Base-by-base conservation (phyloP, 2,113 vertebrate genomes). In the Pterophyllum scalare region DNA sequence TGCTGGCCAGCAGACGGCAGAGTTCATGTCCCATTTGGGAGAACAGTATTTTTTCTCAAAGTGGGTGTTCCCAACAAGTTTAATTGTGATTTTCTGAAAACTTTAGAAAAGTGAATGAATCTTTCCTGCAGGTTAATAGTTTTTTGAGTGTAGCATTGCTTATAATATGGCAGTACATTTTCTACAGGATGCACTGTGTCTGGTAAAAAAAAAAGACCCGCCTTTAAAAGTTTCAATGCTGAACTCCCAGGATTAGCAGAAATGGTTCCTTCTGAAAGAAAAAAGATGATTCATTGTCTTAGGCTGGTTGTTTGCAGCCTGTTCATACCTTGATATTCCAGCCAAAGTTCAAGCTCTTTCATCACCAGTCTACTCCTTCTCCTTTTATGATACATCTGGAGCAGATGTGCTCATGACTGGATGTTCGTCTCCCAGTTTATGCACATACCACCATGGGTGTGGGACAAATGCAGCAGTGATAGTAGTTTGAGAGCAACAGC, bases 391-490 rank as follows among this genome's bases (percentile, higher is more conserved):
- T 54, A 31, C 14, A 22, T 10, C 9, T n/a, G n/a, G 56, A 72
- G 43, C 43, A 72, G 43, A 19, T 72, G 54, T 22, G 77, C 4
- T 17, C 8, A 46, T 22, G 17, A 22, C 12, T 24, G 20, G 7
- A 19, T 72, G 43, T 22, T 26, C 20, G 7, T 84, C 49, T 72
- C 24, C 19, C 40, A 31, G 54, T 70, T 52, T 7, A 65, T 6
- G 24, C 8, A 22, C 80, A 61, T 75, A 61, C 57, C 67, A 46
- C 28, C 17, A 20, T 52, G 28, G 64, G 11, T 61, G 57, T 84
- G 57, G 61, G 74, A 43, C 14, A 52, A 77, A 79, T 79, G 72
- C 65, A 59, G 79, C 89, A 82, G 86, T 57, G 46, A 49, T 7
- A 17, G 10, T 49, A 49, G 46, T 49, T 49, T 6, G 46, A 15